Evolutionary conservation across 2,888 invertebrate species (phyloP).

Genomic region (Heliothis peltigera): DNA sequence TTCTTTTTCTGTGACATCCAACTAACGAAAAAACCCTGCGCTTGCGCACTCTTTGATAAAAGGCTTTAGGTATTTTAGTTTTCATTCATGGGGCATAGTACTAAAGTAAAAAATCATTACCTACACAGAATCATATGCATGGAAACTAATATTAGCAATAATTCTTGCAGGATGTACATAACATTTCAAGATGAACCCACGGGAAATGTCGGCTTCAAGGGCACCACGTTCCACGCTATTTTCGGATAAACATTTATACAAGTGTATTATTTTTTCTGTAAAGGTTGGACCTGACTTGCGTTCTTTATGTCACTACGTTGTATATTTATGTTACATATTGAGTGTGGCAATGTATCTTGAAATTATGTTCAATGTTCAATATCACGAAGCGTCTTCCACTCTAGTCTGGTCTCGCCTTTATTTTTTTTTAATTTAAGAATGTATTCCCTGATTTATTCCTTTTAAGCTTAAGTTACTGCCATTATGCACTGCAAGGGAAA

Average conservation of each 20-base stretch:
- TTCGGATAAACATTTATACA: constrained; percentile 78
- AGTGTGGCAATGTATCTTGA: no score
- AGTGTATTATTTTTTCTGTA: not conserved
- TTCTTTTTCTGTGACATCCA: no score
- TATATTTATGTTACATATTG: no score
- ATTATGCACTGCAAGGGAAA: no score
- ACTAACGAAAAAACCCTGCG: no score
- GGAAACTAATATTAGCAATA: constrained; percentile 16
- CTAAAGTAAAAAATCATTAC: not conserved
- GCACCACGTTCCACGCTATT: constrained; percentile 91
- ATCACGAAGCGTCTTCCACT: no score
- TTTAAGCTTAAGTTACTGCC: not conserved
- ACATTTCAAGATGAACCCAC: constrained; percentile 90
- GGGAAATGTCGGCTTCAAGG: constrained; percentile 91
- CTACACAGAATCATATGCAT: not conserved
- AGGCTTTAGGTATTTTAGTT: no score
- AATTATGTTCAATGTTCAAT: no score
- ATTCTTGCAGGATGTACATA: constrained; percentile 91
- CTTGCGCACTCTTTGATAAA: no score
- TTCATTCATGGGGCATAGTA: no score
- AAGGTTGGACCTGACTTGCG: not conserved
- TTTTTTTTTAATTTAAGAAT: not conserved
- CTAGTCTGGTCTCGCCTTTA: not conserved
- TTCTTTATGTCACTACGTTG: not conserved
- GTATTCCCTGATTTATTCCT: constrained; percentile 1